Evolutionary conservation across 2,888 invertebrate species (phyloP).

Genomic region (Oscheius sp.): DNA sequence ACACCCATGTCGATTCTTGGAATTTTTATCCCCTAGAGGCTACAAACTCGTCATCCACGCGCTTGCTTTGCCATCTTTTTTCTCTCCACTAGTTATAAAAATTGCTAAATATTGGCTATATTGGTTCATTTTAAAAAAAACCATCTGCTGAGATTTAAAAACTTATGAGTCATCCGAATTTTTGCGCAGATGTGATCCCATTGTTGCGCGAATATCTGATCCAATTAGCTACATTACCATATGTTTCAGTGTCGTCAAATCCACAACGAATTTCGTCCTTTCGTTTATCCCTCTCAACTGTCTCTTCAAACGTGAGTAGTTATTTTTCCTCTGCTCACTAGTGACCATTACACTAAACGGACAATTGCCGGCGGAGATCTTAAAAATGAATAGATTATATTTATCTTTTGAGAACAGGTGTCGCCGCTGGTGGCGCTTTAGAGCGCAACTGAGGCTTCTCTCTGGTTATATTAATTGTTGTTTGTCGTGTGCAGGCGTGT

Average conservation of each 20-base stretch:
- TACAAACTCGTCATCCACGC: background rate
- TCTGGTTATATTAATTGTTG: constrained; percentile 10
- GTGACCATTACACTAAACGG: background rate
- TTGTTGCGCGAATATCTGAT: constrained; percentile 24
- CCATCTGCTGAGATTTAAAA: too few species aligned
- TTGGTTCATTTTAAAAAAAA: background rate
- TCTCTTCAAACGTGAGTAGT: constrained; percentile 14
- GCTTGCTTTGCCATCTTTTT: background rate
- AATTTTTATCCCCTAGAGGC: background rate
- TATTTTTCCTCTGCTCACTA: background rate
- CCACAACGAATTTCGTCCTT: constrained; percentile 7
- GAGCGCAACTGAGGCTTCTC: background rate
- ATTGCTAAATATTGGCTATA: too few species aligned
- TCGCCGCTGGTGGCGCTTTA: background rate
- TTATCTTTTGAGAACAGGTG: constrained; percentile 5
- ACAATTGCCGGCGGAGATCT: background rate
- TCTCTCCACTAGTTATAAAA: too few species aligned
- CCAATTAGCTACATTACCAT: constrained; percentile 25
- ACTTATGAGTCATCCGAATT: background rate
- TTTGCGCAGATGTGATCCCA: constrained; percentile 13
- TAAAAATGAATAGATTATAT: constrained; percentile 17
- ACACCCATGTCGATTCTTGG: background rate
- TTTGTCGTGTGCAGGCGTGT: constrained; percentile 24
- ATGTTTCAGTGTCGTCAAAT: constrained; percentile 15
- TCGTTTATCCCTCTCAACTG: constrained; percentile 7